These are phyloP conservation scores for Acronicta leporina DNA, from an alignment of 2,888 invertebrate genomes.

Conservation along the genomic window DNA sequence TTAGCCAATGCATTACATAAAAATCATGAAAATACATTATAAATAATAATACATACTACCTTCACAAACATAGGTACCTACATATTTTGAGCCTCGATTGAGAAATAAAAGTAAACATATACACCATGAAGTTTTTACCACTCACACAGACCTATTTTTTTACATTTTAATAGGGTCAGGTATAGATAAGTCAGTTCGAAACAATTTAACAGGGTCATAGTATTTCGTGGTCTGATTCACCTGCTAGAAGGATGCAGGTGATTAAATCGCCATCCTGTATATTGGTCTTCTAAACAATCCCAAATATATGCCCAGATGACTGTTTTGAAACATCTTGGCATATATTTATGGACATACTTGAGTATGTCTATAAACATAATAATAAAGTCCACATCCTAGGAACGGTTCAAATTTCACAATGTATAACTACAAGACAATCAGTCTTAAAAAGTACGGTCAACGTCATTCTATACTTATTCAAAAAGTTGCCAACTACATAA, in stretches of 20 bases:
- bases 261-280: no score
- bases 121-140: neutral
- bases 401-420: slow-evolving; percentile 3
- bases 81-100: slow-evolving; percentile 51
- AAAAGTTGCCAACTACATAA: slow-evolving; percentile 45
- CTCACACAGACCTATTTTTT: no score
- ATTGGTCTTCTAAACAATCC: no score
- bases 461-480: slow-evolving; percentile 43
- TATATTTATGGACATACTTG: no score
- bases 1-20: slow-evolving; percentile 44
- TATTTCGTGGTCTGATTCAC: no score
- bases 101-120: slow-evolving; percentile 29
- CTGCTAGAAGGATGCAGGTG: no score
- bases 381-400: neutral
- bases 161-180: no score
- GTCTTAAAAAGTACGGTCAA: slow-evolving; percentile 56
- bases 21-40: slow-evolving; percentile 42
- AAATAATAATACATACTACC: slow-evolving; percentile 43
- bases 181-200: no score
- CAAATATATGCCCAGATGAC: no score
- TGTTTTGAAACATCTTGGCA: no score
- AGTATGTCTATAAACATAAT: no score
- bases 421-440: slow-evolving; percentile 54
- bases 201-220: no score
- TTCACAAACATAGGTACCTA: slow-evolving; percentile 37